Base-by-base conservation (phyloP, 2,888 invertebrate species). In the Thymelicus acteon region DNA sequence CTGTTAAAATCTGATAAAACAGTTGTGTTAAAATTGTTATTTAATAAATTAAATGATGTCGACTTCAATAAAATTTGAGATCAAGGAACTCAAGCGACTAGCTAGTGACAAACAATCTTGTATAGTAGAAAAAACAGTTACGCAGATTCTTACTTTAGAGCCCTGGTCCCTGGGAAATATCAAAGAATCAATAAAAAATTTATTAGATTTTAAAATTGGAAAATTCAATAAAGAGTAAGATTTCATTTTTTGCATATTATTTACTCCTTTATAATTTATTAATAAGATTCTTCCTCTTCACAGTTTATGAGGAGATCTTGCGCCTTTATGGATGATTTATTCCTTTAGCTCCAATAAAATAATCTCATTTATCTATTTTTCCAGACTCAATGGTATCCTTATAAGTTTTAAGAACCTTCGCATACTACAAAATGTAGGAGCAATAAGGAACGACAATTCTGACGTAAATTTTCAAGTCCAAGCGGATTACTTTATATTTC, bases 401-500 rank as follows among this genome's bases (percentile, higher is more conserved):
- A 83, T 96, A 72, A 95, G 96, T 67, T 96, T 95, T 80, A 95
- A 95, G 82, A 96, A 96, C 79, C 90, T 96, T 8, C 94, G 94
- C 76, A 82, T 96, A 37, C 79, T 95, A 13, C 94, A 94, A 72
- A 88, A 94, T 76, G 79, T 94, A 60, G 96, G 96, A n/a, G 85
- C 90, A 15, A 95, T 96, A 69, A 87, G 95, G 72, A 93, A 95
- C 79, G 96, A 96, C 76, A 94, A 94, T 76, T 94, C 95, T 73
- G 95, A 94, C 76, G 94, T 96, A 73, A 95, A 96, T 80, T 88
- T 96, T 73, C 95, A 96, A 88, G 92, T 97, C 3, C 94, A 95
- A 83, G 96, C 95, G 19, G 96, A 96, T 77, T 96, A 96, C 82
- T 96, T 95, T 81, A 87, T 97, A 74, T 93, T 93, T 81, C 94